Evolutionary conservation across 2,888 invertebrate genomes (phyloP).

Genomic region (Formica aserva): DNA sequence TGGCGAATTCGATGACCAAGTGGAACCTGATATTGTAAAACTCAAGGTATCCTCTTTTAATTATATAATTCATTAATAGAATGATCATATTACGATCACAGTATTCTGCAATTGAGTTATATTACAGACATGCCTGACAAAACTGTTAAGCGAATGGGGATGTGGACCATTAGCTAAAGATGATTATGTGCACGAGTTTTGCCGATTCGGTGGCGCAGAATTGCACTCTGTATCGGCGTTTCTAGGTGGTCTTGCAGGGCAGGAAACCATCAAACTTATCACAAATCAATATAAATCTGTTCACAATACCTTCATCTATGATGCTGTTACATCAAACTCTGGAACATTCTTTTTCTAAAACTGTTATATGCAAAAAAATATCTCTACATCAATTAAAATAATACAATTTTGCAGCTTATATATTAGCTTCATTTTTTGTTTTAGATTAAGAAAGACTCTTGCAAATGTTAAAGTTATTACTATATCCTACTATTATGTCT

Average conservation of each 20-base stretch:
- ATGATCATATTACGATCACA: not conserved
- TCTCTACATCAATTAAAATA: conserved; percentile 54
- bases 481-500: not conserved
- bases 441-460: not conserved
- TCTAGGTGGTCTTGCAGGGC: conserved; percentile 97
- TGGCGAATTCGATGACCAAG: conserved; percentile 93
- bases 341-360: conserved; percentile 92
- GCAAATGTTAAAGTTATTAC: not conserved
- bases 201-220: conserved; percentile 97
- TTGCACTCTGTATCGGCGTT: conserved; percentile 97
- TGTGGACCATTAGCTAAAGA: conserved; percentile 93
- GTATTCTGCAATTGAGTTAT: not conserved
- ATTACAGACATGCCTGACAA: conserved; percentile 87
- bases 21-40: conserved; percentile 96
- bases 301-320: conserved; percentile 97
- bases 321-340: conserved; percentile 95
- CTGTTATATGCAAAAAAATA: conserved; percentile 36
- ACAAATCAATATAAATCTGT: conserved; percentile 98
- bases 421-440: conserved; percentile 5
- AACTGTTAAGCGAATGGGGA: conserved; percentile 95
- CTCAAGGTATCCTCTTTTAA: conserved; percentile 89
- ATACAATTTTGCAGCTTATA: conserved; percentile 61
- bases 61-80: not conserved
- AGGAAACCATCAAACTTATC: conserved; percentile 96
- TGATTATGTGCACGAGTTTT: conserved; percentile 97